Evolutionary conservation across 2,113 vertebrate species (phyloP).

Genomic region (Calyptommatus sinebrachiatus): DNA sequence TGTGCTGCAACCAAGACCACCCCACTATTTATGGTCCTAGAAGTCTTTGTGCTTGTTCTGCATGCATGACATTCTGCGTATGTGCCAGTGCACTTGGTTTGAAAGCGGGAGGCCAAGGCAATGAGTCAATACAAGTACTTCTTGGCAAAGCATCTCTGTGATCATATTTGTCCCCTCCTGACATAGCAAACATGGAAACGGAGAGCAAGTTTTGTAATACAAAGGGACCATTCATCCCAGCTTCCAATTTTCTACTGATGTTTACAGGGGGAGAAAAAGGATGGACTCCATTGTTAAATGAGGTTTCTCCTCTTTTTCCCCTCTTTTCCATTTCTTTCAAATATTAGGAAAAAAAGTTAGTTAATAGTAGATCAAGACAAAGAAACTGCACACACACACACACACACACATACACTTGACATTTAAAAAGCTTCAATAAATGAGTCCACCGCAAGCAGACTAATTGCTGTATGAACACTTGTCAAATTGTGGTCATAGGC

Average conservation of each 20-base stretch:
- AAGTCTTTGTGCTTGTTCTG: not conserved
- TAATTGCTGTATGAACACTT: not conserved
- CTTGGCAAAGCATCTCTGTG: constrained; percentile 7
- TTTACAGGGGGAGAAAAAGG: not conserved
- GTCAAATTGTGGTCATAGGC: not conserved
- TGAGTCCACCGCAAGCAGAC: not conserved
- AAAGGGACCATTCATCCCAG: not conserved
- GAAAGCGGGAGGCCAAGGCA: not conserved
- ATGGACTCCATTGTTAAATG: not conserved
- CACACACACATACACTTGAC: not conserved
- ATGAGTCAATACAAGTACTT: not conserved
- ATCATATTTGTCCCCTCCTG: not conserved
- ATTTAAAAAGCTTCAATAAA: not conserved
- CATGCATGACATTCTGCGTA: fast-evolving
- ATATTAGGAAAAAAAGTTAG: not conserved
- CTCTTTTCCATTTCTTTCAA: not conserved
- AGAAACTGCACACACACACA: not conserved
- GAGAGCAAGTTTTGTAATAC: not conserved
- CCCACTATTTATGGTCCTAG: not conserved
- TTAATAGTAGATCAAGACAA: not conserved
- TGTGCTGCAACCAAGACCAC: fast-evolving
- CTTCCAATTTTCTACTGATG: not conserved
- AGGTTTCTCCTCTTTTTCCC: not conserved
- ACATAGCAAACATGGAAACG: not conserved
- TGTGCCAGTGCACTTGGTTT: not conserved